Evolutionary conservation across 1,140 invertebrate species (phyloP), one percentile per base, ranked within the genome.

Genomic region (Adoxophyes honmai): DNA sequence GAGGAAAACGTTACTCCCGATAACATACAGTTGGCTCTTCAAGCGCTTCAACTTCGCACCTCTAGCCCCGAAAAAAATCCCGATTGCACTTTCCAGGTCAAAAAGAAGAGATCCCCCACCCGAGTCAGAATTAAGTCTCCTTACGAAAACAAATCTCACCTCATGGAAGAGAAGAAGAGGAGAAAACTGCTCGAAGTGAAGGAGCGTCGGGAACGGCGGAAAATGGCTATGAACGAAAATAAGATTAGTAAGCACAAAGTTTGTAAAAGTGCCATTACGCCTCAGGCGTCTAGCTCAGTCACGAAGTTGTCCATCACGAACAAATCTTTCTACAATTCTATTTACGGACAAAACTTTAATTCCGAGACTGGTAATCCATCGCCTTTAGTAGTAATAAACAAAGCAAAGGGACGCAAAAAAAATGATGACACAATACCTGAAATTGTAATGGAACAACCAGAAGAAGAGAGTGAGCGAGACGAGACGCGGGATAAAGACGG

Each of bases 321-420:
- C 57, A 88, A 88, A 62, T 79, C 82, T 6, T 87, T 87, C 66
- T 86, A 88, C 52, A 78, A 84, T 62, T 87, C 83, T 16, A 87
- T 88, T 56, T 87, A 85, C 52, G 86, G 82, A 0, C 70, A 82
- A 44, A 60, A 55, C 33, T 13, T 54, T 13, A 64, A 67, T 28
- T 34, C 2, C 9, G 21, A 18, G 52, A 36, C 6, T 9, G 7
- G 59, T 11, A 48, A 48, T 10, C 10, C 10, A 6, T 11, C 10
- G 42, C 18, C 16, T 44, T 1, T 18, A 21, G 21, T 0, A 60
- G 68, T 44, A 57, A 15, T 9, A 70, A 71, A 53, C 57, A 64
- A 55, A 34, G 3, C 18, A 69, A 66, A 53, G 34, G 9, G 11
- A 72, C 58, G 52, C 14, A 65, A 59, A 61, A 68, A 62, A 36